Base-by-base conservation (phyloP, 2,797 vertebrate species). In the Artibeus lituratus region DNA sequence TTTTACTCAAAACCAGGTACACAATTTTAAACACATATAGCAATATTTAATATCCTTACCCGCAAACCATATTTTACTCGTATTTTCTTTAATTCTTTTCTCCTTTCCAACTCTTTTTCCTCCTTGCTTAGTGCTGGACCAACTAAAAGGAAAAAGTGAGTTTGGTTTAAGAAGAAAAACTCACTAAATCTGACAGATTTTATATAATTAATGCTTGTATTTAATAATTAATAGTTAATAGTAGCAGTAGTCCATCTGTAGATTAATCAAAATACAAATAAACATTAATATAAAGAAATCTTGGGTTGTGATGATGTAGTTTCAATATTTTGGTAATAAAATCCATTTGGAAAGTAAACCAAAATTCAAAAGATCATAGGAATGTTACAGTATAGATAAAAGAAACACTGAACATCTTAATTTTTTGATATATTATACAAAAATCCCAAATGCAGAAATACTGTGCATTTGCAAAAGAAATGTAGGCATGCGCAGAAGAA, bases 31-130 rank as follows among this genome's bases (percentile, higher is more conserved):
- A 91, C 35, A 73, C 32, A 70, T n/a, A 11, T 70, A 90, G 77
- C 15, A 94, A 19, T 78, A 94, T 62, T 95, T 92, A 95, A 87
- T 51, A 87, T 67, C 26, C 98, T 99, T 97, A 99, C 99, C 98
- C 99, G 99, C 78, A 99, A 99, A 82, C 99, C 99, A 12, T 99
- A 99, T 98, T 99, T 99, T 80, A 99, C 99, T 97, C 99, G 99
- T 98, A 99, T 99, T 97, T 99, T 99, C 98, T 99, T 99, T 96
- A 99, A 98, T 97, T 99, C 99, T 98, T 99, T 99, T 98, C 99
- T 99, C 97, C 99, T 98, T 94, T 99, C 98, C 42, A 98, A 97
- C 93, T 99, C 99, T 97, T 99, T 99, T 94, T 99, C 99, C 97
- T 99, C 99, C 97, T 99, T 99, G 98, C 98, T 99, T 65, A 99